Percentiles rank a stretch among this genome's conserved stretches.
Conservation (phyloP, 2,888 invertebrate species). For the Watsonalla binaria region DNA sequence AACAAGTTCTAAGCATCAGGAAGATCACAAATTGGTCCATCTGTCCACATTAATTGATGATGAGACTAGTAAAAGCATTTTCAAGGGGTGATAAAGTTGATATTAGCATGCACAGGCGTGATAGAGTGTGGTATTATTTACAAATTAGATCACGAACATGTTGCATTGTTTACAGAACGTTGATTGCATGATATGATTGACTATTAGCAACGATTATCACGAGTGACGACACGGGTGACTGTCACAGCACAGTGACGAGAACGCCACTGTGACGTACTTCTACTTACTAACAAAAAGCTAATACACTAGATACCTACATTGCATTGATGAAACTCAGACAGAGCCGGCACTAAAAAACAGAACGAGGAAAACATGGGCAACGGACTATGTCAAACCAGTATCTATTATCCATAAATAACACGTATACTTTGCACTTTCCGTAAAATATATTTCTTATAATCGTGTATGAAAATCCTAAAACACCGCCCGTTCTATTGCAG, state of each 20-base stretch:
- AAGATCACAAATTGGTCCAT: conserved; percentile 13
- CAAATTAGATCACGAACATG: conserved; percentile 54
- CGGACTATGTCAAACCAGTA: conserved; percentile 32
- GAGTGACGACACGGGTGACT: conserved; percentile 18
- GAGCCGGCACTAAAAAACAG: conserved; percentile 57
- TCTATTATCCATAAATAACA: conserved; percentile 22
- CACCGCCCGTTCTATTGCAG: conserved; percentile 62
- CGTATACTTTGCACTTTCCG: conserved; percentile 44
- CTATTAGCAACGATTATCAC: conserved; percentile 22
- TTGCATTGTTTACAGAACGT: conserved; percentile 54
- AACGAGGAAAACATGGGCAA: conserved; percentile 33
- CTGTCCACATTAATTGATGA: conserved; percentile 10
- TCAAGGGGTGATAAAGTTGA: conserved; percentile 5
- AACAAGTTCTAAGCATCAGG: neutral
- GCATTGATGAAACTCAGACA: conserved; percentile 47
- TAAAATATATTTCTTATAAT: conserved; percentile 47
- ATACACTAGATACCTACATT: conserved; percentile 44
- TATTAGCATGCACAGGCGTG: conserved; percentile 13
- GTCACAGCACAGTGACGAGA: neutral
- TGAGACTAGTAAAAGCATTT: conserved; percentile 9
- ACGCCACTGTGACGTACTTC: conserved; percentile 35
- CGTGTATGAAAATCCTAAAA: conserved; percentile 56
- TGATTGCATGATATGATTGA: conserved; percentile 31
- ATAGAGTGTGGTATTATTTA: conserved; percentile 37
- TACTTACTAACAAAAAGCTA: conserved; percentile 40